A percentile compares a stretch with the other conserved stretches of the same genome.
These are phyloP conservation scores for Tortricodes alternella DNA, from an alignment of 2,888 invertebrate genomes.

Conservation along the genomic window DNA sequence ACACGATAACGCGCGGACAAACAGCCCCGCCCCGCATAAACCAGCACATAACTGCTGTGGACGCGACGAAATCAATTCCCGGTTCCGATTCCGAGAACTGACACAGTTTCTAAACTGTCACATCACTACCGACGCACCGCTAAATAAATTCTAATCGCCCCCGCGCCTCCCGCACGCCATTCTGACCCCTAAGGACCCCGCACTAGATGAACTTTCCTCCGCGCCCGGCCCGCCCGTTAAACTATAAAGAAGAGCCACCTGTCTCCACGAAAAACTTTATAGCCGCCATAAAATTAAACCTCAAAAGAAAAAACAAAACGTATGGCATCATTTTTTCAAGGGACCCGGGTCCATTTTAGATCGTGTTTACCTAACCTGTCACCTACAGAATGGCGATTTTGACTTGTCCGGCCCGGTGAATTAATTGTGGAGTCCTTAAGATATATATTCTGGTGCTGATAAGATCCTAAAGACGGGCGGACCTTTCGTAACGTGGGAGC, in stretches of 20 bases:
- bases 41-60: slow-evolving; percentile 77
- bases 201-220: slow-evolving; percentile 61
- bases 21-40: slow-evolving; percentile 66
- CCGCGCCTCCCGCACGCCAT: slow-evolving; percentile 56
- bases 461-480: slow-evolving; percentile 58
- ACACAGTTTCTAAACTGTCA: slow-evolving; percentile 81
- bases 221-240: slow-evolving; percentile 61
- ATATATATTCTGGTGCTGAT: slow-evolving; percentile 77
- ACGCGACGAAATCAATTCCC: slow-evolving; percentile 79
- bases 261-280: slow-evolving; percentile 82
- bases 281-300: slow-evolving; percentile 80
- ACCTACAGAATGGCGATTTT: slow-evolving; percentile 80
- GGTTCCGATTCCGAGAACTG: slow-evolving; percentile 80
- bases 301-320: slow-evolving; percentile 76
- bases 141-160: slow-evolving; percentile 78
- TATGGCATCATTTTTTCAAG: slow-evolving; percentile 70
- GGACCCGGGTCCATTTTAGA: slow-evolving; percentile 74
- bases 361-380: slow-evolving; percentile 82
- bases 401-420: slow-evolving; percentile 72
- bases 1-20: slow-evolving; percentile 71
- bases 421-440: slow-evolving; percentile 76
- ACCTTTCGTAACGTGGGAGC: slow-evolving; percentile 60
- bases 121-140: slow-evolving; percentile 79
- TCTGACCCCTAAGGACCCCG: slow-evolving; percentile 65
- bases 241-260: slow-evolving; percentile 82